Evolutionary conservation across 2,888 invertebrate species (phyloP).

Genomic region (Melitaea athalia): DNA sequence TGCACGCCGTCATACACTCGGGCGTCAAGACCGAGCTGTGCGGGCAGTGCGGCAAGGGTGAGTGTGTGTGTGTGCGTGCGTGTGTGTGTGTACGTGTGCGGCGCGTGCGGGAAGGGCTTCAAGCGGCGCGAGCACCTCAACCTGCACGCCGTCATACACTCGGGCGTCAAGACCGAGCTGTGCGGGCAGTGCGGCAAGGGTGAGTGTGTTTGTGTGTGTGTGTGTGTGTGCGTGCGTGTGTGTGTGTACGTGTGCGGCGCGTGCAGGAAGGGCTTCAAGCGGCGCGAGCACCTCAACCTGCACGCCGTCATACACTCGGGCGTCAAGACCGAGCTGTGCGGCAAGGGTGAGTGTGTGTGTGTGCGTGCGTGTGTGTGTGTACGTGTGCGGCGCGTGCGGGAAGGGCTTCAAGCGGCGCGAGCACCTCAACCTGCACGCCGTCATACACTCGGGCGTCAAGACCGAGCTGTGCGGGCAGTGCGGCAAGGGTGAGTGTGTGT

Average conservation of each 20-base stretch:
- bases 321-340: constrained; percentile 90
- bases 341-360: constrained; percentile 74
- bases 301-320: constrained; percentile 93
- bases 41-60: constrained; percentile 87
- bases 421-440: constrained; percentile 91
- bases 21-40: constrained; percentile 92
- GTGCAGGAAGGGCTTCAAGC: constrained; percentile 90
- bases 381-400: constrained; percentile 88
- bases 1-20: constrained; percentile 92
- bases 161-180: constrained; percentile 91
- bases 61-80: not conserved
- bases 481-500: constrained; percentile 81
- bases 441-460: constrained; percentile 92
- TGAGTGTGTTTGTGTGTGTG: too few species aligned
- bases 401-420: constrained; percentile 92
- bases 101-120: constrained; percentile 89
- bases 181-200: constrained; percentile 89
- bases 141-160: constrained; percentile 92
- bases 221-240: too few species aligned
- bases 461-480: constrained; percentile 90
- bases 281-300: constrained; percentile 91
- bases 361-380: constrained; percentile 50
- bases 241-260: constrained; percentile 90
- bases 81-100: constrained; percentile 86
- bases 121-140: constrained; percentile 92